These are phyloP conservation scores for Caerostris darwini DNA, from an alignment of 1,140 invertebrate species.

Conservation along the genomic window DNA sequence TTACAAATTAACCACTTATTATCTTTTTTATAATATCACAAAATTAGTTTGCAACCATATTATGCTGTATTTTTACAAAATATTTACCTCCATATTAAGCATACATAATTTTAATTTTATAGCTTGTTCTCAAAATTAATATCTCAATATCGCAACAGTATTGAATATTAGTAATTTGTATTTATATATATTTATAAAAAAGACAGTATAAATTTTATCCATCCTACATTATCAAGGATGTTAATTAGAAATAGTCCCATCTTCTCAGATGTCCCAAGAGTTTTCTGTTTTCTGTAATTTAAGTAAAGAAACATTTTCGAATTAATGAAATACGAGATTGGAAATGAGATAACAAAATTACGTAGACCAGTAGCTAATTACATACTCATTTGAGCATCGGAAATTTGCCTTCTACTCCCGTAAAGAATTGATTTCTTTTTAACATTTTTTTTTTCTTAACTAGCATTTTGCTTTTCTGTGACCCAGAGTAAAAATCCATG, in stretches of 20 bases:
- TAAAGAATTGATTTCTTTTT: constrained; percentile 46
- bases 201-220: constrained; percentile 27
- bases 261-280: background rate
- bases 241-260: constrained; percentile 30
- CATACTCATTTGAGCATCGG: background rate
- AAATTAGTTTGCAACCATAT: background rate
- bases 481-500: constrained; percentile 40
- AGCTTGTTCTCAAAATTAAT: background rate
- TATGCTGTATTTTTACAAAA: background rate
- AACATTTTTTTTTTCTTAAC: background rate
- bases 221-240: background rate
- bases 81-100: background rate
- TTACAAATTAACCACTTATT: too few relatives aligned
- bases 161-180: constrained; percentile 1
- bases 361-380: constrained; percentile 56
- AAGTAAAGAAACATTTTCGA: constrained; percentile 35
- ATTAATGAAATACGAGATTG: constrained; percentile 69
- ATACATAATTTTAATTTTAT: background rate
- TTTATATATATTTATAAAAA: background rate
- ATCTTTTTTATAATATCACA: too few relatives aligned
- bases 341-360: constrained; percentile 73
- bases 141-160: background rate
- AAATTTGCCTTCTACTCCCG: constrained; percentile 22
- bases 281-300: background rate
- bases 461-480: background rate